These are phyloP conservation scores for Micromys minutus DNA, from an alignment of 2,113 vertebrate genomes.

Conservation along the genomic window DNA sequence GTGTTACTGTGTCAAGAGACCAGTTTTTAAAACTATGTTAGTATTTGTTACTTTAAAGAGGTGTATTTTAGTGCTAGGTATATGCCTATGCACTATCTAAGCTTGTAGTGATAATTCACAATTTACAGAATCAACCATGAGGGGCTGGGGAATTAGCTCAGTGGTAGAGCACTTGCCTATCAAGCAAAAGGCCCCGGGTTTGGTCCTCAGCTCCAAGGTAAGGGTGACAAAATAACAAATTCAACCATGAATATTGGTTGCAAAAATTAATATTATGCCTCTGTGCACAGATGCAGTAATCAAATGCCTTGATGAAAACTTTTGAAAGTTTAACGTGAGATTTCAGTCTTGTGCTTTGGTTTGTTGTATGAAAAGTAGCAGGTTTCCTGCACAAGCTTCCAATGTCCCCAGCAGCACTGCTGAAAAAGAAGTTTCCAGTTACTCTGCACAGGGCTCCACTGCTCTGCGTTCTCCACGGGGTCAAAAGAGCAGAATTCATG, in stretches of 20 bases:
- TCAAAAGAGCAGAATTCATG: neutral
- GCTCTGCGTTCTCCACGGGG: neutral
- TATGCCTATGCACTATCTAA: neutral
- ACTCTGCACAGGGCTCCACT: too few relatives aligned
- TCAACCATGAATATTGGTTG: neutral
- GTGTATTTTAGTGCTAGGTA: neutral
- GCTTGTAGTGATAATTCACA: neutral
- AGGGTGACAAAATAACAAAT: too few relatives aligned
- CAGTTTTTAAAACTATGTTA: conserved; percentile 38
- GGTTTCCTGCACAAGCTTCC: neutral
- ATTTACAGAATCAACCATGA: neutral
- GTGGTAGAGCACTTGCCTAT: too few relatives aligned
- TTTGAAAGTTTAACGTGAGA: neutral
- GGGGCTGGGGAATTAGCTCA: too few relatives aligned
- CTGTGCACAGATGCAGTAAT: neutral
- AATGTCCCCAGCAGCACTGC: neutral
- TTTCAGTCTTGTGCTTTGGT: neutral
- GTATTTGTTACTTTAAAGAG: conserved; percentile 30
- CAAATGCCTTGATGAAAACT: conserved; percentile 40
- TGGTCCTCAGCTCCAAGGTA: too few relatives aligned
- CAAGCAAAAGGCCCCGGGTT: too few relatives aligned
- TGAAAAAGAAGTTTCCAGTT: neutral
- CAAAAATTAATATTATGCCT: neutral
- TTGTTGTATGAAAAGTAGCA: neutral
- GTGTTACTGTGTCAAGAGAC: conserved; percentile 42